These are phyloP conservation scores for Crocodylus rhombifer DNA, from an alignment of 2,797 vertebrate genomes.

Conservation along the genomic window DNA sequence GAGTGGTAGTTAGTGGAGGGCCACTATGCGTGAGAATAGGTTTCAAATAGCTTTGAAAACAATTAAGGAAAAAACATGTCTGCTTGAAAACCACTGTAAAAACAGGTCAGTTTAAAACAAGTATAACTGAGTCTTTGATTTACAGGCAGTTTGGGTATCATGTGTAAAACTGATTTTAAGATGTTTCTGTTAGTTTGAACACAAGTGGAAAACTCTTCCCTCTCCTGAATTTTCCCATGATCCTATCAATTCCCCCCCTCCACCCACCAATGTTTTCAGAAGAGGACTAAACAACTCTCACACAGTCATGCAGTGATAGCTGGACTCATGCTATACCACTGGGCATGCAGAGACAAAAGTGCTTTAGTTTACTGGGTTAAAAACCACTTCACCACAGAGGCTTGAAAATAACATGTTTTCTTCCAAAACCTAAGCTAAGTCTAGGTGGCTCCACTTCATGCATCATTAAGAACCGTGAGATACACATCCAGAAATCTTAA, in stretches of 20 bases:
- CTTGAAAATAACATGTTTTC: not conserved
- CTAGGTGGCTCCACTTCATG: not conserved
- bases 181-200: not conserved
- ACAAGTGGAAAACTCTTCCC: not conserved
- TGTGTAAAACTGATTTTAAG: not conserved
- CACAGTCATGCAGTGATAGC: not conserved
- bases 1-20: slow-evolving; percentile 92
- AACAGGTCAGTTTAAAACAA: not conserved
- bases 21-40: slow-evolving; percentile 98
- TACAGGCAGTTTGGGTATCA: not conserved
- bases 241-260: not conserved
- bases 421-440: not conserved
- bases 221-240: not conserved
- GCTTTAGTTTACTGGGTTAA: not conserved
- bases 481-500: not conserved
- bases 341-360: not conserved
- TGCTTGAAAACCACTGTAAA: not conserved
- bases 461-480: not conserved
- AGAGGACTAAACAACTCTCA: not conserved
- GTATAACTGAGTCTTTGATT: not conserved
- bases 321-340: not conserved
- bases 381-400: not conserved
- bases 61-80: slow-evolving; percentile 76
- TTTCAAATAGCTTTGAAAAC: slow-evolving; percentile 90
- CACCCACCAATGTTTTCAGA: not conserved